A percentile compares a stretch with the other conserved stretches of the same genome.
These are phyloP conservation scores for Pollimyrus isidori DNA, from an alignment of 2,113 vertebrate genomes.

Conservation along the genomic window DNA sequence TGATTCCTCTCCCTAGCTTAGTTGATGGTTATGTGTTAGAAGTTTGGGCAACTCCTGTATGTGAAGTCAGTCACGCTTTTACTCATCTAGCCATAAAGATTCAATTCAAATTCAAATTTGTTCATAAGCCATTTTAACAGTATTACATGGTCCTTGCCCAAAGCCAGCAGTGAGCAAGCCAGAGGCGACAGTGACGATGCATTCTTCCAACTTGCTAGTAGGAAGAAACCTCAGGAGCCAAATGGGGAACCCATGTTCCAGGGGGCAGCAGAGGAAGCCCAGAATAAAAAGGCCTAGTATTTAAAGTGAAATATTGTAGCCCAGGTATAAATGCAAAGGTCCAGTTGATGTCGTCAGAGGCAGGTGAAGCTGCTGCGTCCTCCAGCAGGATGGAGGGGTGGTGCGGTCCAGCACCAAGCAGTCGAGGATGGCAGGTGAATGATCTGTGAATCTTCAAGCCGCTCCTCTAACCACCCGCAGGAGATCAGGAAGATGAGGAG, in stretches of 20 bases:
- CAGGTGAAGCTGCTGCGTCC: not conserved
- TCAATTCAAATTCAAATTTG: not conserved
- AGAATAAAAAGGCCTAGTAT: not conserved
- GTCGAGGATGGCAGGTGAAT: not conserved
- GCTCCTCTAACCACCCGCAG: constrained; percentile 35
- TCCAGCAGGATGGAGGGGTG: not conserved
- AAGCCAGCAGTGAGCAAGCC: not conserved
- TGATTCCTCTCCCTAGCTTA: not conserved
- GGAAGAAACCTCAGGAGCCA: not conserved
- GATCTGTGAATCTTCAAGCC: not conserved
- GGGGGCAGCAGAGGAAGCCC: not conserved
- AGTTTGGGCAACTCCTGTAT: not conserved
- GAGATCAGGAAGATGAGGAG: constrained; percentile 59
- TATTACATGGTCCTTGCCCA: no score
- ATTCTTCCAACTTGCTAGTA: no score
- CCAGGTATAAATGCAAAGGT: not conserved
- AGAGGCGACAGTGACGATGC: no score
- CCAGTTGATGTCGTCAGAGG: not conserved
- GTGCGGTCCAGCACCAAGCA: not conserved
- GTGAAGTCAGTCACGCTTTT: not conserved
- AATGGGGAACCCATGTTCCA: not conserved
- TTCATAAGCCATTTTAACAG: not conserved
- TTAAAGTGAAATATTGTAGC: not conserved
- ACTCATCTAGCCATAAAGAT: not conserved
- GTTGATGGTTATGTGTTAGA: not conserved